Evolutionary conservation across 2,797 vertebrate genomes (phyloP), one percentile per base, ranked within the genome.

Genomic region (Helostoma temminkii): DNA sequence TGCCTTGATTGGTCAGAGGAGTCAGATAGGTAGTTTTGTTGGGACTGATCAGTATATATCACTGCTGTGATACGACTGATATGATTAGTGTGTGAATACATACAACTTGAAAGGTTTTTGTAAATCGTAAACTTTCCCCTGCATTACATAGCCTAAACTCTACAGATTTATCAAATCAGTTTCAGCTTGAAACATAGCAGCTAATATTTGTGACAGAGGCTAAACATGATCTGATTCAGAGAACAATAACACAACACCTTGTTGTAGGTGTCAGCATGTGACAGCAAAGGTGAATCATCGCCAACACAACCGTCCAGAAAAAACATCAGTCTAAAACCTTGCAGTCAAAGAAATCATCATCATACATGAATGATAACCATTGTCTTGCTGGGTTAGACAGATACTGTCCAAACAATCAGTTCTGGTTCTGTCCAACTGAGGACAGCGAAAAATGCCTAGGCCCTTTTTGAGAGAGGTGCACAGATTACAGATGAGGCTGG

Each of bases 341-440:
- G 37, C 32, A 12, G 24, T 12, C 7, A 21, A 19, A 26, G 9
- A 50, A 58, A 42, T 9, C 28, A 11, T 3, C 15, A 14, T 10
- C 6, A n/a, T 4, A 12, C 6, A 16, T 14, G 6, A 1, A 25
- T 15, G 7, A 22, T 12, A 21, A 2, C 28, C 32, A 19, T 3
- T 1, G 6, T 41, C 21, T 6, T 30, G 28, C 11, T 28, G 14
- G 47, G 14, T 19, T 19, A 0, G 6, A 34, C 21, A 30, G 9
- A 19, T 25, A 0, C 12, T 36, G 24, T 19, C 28, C 22, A 30
- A 14, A 22, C 55, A 0, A 63, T 57, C 34, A 70, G 54, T 59
- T 70, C 46, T 10, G 5, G 19, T 21, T 62, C 8, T 26, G 25
- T 61, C 82, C 83, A 72, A 12, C 5, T 76, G 80, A 56, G 78